Percentiles rank a stretch among this genome's conserved stretches.
These are phyloP conservation scores for Leucopsar rothschildi DNA, from an alignment of 2,113 vertebrate species.

Conservation along the genomic window DNA sequence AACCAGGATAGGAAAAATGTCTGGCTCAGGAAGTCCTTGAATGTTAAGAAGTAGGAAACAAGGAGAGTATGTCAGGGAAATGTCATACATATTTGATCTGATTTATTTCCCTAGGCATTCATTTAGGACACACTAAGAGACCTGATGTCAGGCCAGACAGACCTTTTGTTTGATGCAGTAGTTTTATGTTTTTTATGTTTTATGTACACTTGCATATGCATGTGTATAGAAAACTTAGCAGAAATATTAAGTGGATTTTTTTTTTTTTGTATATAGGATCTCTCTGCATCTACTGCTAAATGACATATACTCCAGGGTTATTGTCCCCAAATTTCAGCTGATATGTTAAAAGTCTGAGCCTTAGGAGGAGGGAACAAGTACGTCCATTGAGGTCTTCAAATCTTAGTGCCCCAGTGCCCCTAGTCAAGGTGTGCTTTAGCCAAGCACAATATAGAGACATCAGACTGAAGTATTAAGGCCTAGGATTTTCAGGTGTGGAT, in stretches of 20 bases:
- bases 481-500: neutral
- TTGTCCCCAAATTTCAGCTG: neutral
- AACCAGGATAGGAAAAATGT: neutral
- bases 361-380: neutral
- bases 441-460: neutral
- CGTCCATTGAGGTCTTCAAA: neutral
- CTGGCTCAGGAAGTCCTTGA: neutral
- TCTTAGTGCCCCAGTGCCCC: neutral
- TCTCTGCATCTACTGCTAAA: neutral
- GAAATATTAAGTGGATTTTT: neutral
- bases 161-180: neutral
- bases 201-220: fast-evolving
- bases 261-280: neutral
- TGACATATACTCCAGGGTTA: neutral
- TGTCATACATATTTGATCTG: neutral
- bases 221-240: neutral
- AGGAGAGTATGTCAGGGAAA: neutral
- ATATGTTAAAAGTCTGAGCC: neutral
- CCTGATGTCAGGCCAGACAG: neutral
- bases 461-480: neutral
- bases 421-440: neutral
- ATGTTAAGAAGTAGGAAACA: neutral
- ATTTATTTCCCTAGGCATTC: neutral
- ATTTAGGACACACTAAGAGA: neutral
- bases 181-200: neutral